Evolutionary conservation across 2,888 invertebrate genomes (phyloP), one percentile per base, ranked within the genome.

Genomic region (Andrena bucephala): DNA sequence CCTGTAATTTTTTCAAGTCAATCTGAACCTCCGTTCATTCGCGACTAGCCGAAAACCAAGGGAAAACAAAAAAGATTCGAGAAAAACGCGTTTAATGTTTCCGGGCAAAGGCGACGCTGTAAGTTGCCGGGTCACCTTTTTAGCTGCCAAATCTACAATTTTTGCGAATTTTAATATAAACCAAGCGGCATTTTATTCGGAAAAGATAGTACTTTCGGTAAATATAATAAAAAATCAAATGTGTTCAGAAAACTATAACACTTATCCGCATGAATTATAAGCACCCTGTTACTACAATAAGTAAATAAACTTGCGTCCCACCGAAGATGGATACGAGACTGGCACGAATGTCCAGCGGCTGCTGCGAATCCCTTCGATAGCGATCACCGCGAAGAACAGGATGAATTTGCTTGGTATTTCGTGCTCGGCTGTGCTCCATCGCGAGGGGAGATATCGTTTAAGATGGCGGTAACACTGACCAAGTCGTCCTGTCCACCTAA

Each of bases 361-460:
- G 57, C 52, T 62, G 7, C n/a, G 16, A 54, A 31, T 62, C 67
- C 33, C 13, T 1, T 27, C 67, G 74, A 81, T 66, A 50, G 60
- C 71, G 73, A 84, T 82, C 66, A 24, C 65, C 6, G 24, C 16
- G n/a, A 57, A 62, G 82, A 71, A 57, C 73, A 71, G 71, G 79
- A 82, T 81, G 80, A 80, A 85, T 84, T 84, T 66, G 69, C 36
- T 76, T 42, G 50, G 67, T 16, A 71, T 77, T 67, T 70, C 66
- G 54, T 75, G 65, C 68, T 20, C 42, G 36, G 54, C 65, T 48
- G 20, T 50, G 33, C 59, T 67, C 63, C 20, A 10, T 63, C 62
- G 60, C 54, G 73, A 83, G 87, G 76, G 78, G 70, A 86, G 86
- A 87, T 87, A 83, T 89, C 86, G 75, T 74, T 79, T 59, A 78